Conservation (phyloP, 2,888 invertebrate species). For the Limulus polyphemus region DNA sequence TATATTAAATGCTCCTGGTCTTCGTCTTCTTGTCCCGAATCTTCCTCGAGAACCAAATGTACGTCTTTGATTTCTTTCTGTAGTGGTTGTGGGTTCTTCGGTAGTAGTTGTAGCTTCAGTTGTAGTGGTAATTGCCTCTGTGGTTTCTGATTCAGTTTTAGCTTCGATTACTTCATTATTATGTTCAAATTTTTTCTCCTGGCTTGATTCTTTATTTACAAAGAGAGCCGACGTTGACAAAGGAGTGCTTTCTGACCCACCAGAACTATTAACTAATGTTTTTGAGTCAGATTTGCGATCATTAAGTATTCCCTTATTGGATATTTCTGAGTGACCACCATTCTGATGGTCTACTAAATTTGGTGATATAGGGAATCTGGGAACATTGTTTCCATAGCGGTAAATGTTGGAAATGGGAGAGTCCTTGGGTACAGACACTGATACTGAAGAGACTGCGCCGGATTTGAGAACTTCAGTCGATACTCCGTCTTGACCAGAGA, state of each 20-base stretch:
- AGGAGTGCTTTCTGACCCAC: not conserved
- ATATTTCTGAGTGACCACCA: not conserved
- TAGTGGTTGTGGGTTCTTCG: conserved; percentile 9
- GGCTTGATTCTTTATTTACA: not conserved
- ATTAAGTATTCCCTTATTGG: not conserved
- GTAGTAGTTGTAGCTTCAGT: conserved; percentile 11
- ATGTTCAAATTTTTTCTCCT: conserved; percentile 8
- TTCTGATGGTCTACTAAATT: not conserved
- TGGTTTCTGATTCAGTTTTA: not conserved
- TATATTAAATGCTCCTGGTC: not conserved
- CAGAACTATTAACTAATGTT: not conserved
- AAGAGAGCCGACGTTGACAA: not conserved
- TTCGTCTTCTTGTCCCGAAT: conserved; percentile 1
- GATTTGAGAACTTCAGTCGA: not conserved
- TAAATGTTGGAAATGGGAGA: conserved; percentile 18
- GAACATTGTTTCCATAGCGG: conserved; percentile 20
- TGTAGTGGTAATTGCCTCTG: conserved; percentile 6
- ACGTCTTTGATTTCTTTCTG: conserved; percentile 10
- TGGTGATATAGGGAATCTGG: conserved; percentile 13
- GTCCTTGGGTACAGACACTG: not conserved
- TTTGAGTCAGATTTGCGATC: no score
- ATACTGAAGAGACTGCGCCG: not conserved
- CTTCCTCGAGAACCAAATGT: conserved; percentile 6
- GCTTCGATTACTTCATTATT: conserved; percentile 1
- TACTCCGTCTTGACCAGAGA: not conserved